phyloP scores from a whole-genome alignment of 2,797 vertebrate genomes.

The Catostomus latipinnis region DNA sequence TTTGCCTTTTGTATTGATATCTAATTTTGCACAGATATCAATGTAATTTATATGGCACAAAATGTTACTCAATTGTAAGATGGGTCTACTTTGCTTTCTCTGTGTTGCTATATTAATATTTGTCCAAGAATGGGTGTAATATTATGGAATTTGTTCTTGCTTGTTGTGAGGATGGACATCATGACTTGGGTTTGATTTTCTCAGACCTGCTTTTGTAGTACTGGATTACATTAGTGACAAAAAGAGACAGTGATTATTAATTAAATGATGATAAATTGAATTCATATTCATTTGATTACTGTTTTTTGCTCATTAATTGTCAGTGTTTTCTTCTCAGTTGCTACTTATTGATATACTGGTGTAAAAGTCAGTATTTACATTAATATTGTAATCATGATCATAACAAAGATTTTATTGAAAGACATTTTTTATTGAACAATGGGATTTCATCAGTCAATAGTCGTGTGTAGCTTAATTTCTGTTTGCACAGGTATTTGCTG shows the following conservation, averaged over 20 bases:
- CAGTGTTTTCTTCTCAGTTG: neutral
- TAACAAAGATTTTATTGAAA: neutral
- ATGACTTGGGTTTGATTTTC: constrained; percentile 81
- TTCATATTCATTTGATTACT: constrained; percentile 6
- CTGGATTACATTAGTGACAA: constrained; percentile 68
- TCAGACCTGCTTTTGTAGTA: constrained; percentile 81
- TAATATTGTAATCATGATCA: neutral
- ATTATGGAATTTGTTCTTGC: constrained; percentile 70
- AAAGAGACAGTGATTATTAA: constrained; percentile 70
- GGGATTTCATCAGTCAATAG: too few species aligned
- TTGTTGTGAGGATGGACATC: constrained; percentile 66
- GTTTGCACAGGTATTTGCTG: too few species aligned
- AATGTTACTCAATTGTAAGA: constrained; percentile 74
- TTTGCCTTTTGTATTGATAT: constrained; percentile 73
- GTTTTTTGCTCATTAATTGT: neutral
- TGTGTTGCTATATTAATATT: constrained; percentile 68
- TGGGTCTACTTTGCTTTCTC: constrained; percentile 78
- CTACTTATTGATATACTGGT: too few species aligned
- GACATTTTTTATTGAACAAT: neutral
- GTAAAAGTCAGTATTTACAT: neutral
- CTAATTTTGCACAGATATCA: constrained; percentile 65
- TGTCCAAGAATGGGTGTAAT: constrained; percentile 72
- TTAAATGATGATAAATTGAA: constrained; percentile 67
- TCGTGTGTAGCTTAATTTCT: too few species aligned
- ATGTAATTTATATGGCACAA: constrained; percentile 72